Evolutionary conservation across 2,113 vertebrate genomes (phyloP).

Genomic region (Pollimyrus isidori): DNA sequence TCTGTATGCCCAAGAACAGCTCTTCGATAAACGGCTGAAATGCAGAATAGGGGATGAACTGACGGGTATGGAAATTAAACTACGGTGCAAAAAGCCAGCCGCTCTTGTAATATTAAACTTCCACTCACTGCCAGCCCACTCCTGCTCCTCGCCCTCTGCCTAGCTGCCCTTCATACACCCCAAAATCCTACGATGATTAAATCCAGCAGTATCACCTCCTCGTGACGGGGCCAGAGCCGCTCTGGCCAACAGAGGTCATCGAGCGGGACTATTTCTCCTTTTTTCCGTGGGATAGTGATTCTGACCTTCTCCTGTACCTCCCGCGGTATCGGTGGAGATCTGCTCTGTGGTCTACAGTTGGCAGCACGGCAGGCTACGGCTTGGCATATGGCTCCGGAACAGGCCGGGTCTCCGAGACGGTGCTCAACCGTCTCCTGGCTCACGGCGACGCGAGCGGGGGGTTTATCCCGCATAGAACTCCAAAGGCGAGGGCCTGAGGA

Average conservation of each 20-base stretch:
- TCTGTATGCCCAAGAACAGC: background rate
- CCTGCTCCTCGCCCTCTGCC: background rate
- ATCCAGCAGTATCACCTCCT: background rate
- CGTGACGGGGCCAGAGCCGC: background rate
- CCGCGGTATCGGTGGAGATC: background rate
- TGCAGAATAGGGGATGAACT: background rate
- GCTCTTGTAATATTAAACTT: background rate
- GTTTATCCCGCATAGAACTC: background rate
- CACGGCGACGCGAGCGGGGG: background rate
- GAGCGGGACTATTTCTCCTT: background rate
- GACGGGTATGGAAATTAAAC: background rate
- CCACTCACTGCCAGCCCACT: background rate
- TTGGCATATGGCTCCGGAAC: background rate
- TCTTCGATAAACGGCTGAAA: background rate
- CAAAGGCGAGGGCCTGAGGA: background rate
- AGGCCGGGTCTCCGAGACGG: background rate
- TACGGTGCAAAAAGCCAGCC: background rate
- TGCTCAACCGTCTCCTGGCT: background rate
- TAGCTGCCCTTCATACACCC: background rate
- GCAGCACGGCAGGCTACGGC: background rate
- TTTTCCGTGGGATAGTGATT: background rate
- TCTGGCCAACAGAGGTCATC: background rate
- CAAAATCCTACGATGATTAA: background rate
- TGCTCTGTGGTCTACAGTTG: background rate
- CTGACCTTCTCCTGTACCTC: background rate